Evolutionary conservation across 2,888 invertebrate species (phyloP).

Genomic region (Fissipunctia ypsillon): DNA sequence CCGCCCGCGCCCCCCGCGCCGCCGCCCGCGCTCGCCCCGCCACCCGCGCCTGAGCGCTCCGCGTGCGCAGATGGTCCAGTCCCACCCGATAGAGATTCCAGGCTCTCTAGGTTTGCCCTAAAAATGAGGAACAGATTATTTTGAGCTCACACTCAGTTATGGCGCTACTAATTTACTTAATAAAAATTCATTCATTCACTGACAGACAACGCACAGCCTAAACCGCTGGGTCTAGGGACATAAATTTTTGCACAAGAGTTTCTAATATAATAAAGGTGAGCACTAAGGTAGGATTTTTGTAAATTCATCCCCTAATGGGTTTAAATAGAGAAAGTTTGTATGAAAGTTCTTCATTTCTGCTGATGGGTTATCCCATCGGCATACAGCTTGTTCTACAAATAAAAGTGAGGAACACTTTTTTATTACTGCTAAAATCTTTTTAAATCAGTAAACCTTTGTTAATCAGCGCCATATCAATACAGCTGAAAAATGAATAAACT

Average conservation of each 20-base stretch:
- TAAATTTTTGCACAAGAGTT: neutral
- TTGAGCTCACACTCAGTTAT: neutral
- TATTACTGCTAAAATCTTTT: too few relatives aligned
- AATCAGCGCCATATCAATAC: too few relatives aligned
- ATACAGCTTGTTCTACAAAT: too few relatives aligned
- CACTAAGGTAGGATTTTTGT: too few relatives aligned
- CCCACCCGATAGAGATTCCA: slow-evolving; percentile 93
- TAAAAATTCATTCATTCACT: neutral
- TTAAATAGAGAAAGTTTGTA: too few relatives aligned
- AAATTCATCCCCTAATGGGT: too few relatives aligned
- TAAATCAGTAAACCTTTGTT: too few relatives aligned
- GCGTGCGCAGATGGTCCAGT: slow-evolving; percentile 88
- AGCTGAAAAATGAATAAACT: too few relatives aligned
- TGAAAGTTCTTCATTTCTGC: too few relatives aligned
- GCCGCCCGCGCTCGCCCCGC: slow-evolving; percentile 76
- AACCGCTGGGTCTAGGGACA: neutral
- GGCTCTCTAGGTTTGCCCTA: slow-evolving; percentile 93
- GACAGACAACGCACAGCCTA: neutral
- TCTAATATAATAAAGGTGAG: too few relatives aligned
- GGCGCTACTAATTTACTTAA: neutral
- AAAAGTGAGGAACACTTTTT: too few relatives aligned
- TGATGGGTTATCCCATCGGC: too few relatives aligned
- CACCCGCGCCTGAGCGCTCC: slow-evolving; percentile 91
- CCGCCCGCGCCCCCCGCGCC: slow-evolving; percentile 67
- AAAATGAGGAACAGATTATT: neutral